A percentile compares a stretch with the other conserved stretches of the same genome.
Conservation (phyloP, 2,113 vertebrate species). For the Chloroceryle aenea region DNA sequence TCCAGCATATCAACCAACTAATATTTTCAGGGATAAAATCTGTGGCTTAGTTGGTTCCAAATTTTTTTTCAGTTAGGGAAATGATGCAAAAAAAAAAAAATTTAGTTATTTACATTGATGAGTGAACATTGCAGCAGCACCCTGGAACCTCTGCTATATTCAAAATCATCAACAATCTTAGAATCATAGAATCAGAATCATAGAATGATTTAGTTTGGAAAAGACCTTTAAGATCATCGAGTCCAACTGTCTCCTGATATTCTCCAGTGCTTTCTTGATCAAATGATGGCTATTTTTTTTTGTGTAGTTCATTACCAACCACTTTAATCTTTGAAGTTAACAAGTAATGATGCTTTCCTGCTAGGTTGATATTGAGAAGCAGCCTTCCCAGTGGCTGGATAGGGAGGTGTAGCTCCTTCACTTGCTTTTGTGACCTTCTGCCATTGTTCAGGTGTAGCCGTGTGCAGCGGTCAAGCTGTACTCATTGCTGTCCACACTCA, state of each 20-base stretch:
- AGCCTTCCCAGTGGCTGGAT: not conserved
- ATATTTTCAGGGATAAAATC: not conserved
- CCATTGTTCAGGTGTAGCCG: not conserved
- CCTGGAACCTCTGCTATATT: not conserved
- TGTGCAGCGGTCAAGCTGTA: constrained; percentile 11
- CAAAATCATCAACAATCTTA: not conserved
- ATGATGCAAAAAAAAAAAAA: not conserved
- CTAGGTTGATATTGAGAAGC: not conserved
- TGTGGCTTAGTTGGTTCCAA: not conserved
- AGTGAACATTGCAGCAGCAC: not conserved
- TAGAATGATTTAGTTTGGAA: not conserved
- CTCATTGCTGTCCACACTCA: not conserved
- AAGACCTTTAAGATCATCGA: not conserved
- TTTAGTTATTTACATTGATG: not conserved
- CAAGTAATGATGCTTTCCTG: fast-evolving
- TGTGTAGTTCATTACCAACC: not conserved
- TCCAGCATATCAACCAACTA: not conserved
- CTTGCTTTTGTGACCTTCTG: not conserved
- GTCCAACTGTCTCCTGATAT: not conserved
- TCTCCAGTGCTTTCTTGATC: not conserved
- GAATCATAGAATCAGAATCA: not conserved
- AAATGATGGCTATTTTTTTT: fast-evolving
- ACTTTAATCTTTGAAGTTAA: not conserved
- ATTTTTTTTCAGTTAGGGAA: not conserved
- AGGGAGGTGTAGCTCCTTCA: not conserved